Conservation (phyloP, 2,797 vertebrate species). For the Astyanax mexicanus region DNA sequence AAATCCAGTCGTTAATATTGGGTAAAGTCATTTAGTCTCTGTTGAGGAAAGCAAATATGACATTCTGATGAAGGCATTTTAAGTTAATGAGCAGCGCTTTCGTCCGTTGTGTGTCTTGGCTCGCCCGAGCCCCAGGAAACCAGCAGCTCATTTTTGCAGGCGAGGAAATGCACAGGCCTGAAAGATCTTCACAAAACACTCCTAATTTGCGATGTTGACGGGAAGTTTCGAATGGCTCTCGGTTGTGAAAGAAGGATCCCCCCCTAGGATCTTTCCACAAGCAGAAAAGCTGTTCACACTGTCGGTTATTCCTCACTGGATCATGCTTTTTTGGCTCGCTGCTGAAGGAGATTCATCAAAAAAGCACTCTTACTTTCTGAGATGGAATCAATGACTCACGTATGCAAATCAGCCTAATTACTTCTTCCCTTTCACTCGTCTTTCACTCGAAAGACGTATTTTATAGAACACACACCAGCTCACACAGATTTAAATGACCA, state of each 20-base stretch:
- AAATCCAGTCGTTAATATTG: slow-evolving; percentile 33
- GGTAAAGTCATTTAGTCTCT: slow-evolving; percentile 43
- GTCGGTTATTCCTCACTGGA: not conserved
- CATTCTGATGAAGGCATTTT: slow-evolving; percentile 45
- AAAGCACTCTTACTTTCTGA: not conserved
- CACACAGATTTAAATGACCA: slow-evolving; percentile 20
- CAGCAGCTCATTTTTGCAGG: slow-evolving; percentile 18
- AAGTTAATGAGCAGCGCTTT: slow-evolving; percentile 41
- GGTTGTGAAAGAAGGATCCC: not conserved
- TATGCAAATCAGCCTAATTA: slow-evolving; percentile 43
- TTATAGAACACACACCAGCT: slow-evolving; percentile 15
- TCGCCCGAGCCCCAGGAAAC: slow-evolving; percentile 29
- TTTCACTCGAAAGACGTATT: slow-evolving; percentile 29
- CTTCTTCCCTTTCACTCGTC: slow-evolving; percentile 20
- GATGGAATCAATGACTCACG: slow-evolving; percentile 21
- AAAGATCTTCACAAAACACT: slow-evolving; percentile 3
- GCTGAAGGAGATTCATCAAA: slow-evolving; percentile 11
- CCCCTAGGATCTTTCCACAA: not conserved
- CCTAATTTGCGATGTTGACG: slow-evolving; percentile 22
- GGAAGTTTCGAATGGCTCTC: slow-evolving; percentile 9
- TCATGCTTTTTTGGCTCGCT: slow-evolving; percentile 4
- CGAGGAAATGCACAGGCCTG: not conserved
- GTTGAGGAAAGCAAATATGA: slow-evolving; percentile 47
- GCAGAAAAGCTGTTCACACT: not conserved
- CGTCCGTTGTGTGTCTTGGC: slow-evolving; percentile 16